Evolutionary conservation across 1,140 invertebrate species (phyloP).

Genomic region (Cydia fagiglandana): DNA sequence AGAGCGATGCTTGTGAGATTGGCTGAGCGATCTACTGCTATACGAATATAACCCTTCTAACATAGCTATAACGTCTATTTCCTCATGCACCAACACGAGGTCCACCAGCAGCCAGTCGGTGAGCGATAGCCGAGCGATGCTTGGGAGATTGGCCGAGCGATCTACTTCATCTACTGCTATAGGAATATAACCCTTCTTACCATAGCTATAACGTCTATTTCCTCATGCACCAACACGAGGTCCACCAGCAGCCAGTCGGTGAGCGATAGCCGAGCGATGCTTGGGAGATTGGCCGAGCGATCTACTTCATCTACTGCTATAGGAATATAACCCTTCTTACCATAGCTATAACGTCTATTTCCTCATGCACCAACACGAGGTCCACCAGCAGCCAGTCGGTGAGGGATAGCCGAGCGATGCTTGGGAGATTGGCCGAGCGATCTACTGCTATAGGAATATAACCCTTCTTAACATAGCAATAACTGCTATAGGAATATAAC

Average conservation of each 20-base stretch:
- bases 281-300: background rate
- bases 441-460: slow-evolving; percentile 29
- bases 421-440: background rate
- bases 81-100: slow-evolving; percentile 60
- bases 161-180: no score
- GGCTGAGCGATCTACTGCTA: no score
- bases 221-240: slow-evolving; percentile 60
- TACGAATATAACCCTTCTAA: slow-evolving; percentile 39
- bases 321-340: slow-evolving; percentile 41
- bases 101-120: slow-evolving; percentile 66
- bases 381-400: slow-evolving; percentile 66
- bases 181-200: no score
- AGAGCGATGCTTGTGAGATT: background rate
- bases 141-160: background rate
- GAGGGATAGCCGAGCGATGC: background rate
- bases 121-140: background rate
- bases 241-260: slow-evolving; percentile 67
- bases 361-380: slow-evolving; percentile 60
- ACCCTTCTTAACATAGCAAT: slow-evolving; percentile 48
- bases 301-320: no score
- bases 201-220: no score
- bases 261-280: background rate
- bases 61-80: slow-evolving; percentile 59
- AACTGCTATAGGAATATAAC: slow-evolving; percentile 41
- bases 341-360: slow-evolving; percentile 59